A percentile compares a stretch with the other conserved stretches of the same genome.
These are phyloP conservation scores for Zootermopsis nevadensis DNA, from an alignment of 2,888 invertebrate species.

Conservation along the genomic window DNA sequence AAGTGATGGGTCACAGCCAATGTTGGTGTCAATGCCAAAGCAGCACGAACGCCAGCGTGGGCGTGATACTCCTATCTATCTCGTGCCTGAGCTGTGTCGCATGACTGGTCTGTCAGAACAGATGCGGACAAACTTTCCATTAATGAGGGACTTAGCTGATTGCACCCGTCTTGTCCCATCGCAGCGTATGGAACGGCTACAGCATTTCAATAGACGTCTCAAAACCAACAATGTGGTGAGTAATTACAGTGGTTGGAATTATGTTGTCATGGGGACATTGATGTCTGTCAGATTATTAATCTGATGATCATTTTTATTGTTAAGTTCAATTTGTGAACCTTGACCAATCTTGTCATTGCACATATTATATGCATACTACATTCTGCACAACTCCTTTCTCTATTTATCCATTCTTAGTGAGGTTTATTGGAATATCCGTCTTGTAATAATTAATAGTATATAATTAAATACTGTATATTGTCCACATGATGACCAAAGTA, in stretches of 20 bases:
- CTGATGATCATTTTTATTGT: slow-evolving; percentile 30
- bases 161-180: slow-evolving; percentile 81
- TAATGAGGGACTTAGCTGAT: slow-evolving; percentile 77
- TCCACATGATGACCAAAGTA: too few relatives aligned
- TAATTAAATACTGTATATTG: too few relatives aligned
- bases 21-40: slow-evolving; percentile 79
- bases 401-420: too few relatives aligned
- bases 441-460: too few relatives aligned
- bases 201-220: slow-evolving; percentile 74
- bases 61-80: slow-evolving; percentile 72
- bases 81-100: slow-evolving; percentile 87
- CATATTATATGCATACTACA: too few relatives aligned
- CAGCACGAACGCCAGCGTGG: slow-evolving; percentile 79
- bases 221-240: slow-evolving; percentile 63
- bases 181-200: slow-evolving; percentile 73
- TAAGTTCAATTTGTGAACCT: too few relatives aligned
- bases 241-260: neutral
- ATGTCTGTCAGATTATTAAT: too few relatives aligned
- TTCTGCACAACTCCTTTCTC: too few relatives aligned
- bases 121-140: slow-evolving; percentile 71
- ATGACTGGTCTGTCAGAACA: slow-evolving; percentile 83
- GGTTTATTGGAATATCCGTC: too few relatives aligned
- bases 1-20: slow-evolving; percentile 75
- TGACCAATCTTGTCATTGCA: too few relatives aligned
- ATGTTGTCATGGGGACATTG: neutral